Conservation (phyloP, 1,140 invertebrate species). For the Conus ventricosus region DNA sequence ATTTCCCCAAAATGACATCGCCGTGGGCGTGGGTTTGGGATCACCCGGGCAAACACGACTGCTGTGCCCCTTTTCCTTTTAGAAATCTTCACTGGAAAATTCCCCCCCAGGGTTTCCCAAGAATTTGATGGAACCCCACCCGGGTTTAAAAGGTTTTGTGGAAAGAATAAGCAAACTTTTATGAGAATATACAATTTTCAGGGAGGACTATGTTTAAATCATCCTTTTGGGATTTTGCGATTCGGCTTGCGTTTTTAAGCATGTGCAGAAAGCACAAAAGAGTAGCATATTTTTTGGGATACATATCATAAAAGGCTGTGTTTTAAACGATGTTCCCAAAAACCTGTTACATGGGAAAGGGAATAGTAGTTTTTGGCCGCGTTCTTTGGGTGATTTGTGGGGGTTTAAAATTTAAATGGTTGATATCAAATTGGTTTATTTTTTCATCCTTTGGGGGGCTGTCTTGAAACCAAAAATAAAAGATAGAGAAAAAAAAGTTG, state of each 20-base stretch:
- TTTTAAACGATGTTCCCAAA: background rate
- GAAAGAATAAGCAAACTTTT: background rate
- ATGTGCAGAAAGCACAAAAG: background rate
- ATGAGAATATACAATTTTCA: background rate
- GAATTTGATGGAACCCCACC: background rate
- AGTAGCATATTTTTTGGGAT: too few species aligned
- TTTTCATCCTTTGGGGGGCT: too few species aligned
- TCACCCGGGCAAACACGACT: background rate
- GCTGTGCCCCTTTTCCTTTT: background rate
- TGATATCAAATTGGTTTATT: too few species aligned
- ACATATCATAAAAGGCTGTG: background rate
- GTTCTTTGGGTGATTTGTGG: too few species aligned
- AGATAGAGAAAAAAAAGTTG: too few species aligned
- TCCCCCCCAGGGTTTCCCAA: background rate
- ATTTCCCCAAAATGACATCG: conserved; percentile 34
- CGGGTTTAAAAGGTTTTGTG: background rate
- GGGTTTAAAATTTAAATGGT: too few species aligned
- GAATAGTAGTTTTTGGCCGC: too few species aligned
- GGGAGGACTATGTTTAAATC: background rate
- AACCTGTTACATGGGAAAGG: background rate
- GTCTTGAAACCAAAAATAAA: too few species aligned
- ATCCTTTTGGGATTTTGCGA: background rate
- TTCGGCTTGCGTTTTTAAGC: background rate
- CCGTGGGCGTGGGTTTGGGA: background rate
- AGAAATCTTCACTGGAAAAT: background rate